A percentile compares a stretch with the other conserved stretches of the same genome.
Evolutionary conservation across 2,888 invertebrate species (phyloP).

Genomic region (Chironomus tentans): DNA sequence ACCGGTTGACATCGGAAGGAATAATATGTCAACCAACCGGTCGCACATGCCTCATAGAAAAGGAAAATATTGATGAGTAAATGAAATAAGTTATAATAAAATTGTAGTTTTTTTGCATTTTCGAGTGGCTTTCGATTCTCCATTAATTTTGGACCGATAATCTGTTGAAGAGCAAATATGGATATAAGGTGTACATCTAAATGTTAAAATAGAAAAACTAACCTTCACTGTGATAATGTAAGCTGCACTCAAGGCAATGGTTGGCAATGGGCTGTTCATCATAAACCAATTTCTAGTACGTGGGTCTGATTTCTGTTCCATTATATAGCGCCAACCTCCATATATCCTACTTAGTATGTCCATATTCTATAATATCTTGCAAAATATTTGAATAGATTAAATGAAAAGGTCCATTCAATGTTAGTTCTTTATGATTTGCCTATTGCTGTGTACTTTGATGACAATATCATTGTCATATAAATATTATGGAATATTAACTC

Average conservation of each 20-base stretch:
- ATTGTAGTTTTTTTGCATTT: constrained; percentile 14
- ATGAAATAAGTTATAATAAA: constrained; percentile 15
- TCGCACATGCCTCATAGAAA: constrained; percentile 52
- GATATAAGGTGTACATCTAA: neutral
- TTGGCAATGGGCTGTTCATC: constrained; percentile 65
- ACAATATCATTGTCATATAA: too few relatives aligned
- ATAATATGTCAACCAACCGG: constrained; percentile 55
- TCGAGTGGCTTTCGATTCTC: constrained; percentile 1
- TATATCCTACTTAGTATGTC: neutral
- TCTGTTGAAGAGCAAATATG: neutral
- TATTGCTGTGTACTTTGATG: too few relatives aligned
- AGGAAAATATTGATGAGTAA: constrained; percentile 62
- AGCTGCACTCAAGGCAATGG: constrained; percentile 53
- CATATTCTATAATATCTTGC: neutral
- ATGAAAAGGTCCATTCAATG: too few relatives aligned
- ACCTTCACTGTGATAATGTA: constrained; percentile 43
- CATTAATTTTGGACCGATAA: constrained; percentile 13
- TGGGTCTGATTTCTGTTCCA: constrained; percentile 67
- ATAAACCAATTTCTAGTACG: constrained; percentile 62
- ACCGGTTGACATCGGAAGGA: constrained; percentile 67
- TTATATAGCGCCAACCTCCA: constrained; percentile 38
- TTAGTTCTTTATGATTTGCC: too few relatives aligned
- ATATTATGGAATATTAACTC: too few relatives aligned
- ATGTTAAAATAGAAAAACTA: neutral
- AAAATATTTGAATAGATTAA: too few relatives aligned